phyloP scores from a whole-genome alignment of 2,797 vertebrate genomes.

The Novumbra hubbsi region DNA sequence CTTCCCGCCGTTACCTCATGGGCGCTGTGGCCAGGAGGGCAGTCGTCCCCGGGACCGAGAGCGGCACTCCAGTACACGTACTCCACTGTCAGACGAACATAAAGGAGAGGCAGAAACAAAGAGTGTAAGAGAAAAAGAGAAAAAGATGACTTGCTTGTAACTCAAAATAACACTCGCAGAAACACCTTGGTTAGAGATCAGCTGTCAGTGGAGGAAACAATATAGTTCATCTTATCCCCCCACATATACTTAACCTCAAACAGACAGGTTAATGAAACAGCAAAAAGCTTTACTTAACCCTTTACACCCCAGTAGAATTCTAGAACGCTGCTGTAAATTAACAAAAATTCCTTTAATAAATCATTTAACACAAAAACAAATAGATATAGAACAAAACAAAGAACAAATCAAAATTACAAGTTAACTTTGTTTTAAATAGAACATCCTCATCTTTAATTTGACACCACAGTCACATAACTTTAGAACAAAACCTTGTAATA shows the following conservation, averaged over 20 bases:
- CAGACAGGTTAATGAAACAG: neutral
- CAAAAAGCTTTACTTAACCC: neutral
- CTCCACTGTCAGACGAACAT: conserved; percentile 50
- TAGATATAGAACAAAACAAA: too few species aligned
- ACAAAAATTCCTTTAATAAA: too few species aligned
- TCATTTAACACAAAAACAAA: too few species aligned
- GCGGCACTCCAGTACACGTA: neutral
- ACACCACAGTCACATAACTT: too few species aligned
- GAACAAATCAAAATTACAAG: too few species aligned
- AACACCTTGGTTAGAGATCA: neutral
- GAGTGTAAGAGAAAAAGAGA: too few species aligned
- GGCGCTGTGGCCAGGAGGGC: conserved; percentile 25
- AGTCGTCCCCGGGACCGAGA: conserved; percentile 27
- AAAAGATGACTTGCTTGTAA: neutral
- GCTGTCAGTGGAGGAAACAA: neutral
- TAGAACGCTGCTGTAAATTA: too few species aligned
- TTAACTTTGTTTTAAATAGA: too few species aligned
- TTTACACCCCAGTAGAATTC: too few species aligned
- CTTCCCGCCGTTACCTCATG: conserved; percentile 69
- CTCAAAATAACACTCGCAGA: neutral
- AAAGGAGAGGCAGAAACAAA: conserved; percentile 40
- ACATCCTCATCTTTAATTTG: too few species aligned
- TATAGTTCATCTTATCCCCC: neutral
- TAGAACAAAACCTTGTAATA: too few species aligned
- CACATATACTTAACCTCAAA: neutral